Evolutionary conservation across 1,140 invertebrate genomes (phyloP).

Genomic region (Leptopilina boulardi): DNA sequence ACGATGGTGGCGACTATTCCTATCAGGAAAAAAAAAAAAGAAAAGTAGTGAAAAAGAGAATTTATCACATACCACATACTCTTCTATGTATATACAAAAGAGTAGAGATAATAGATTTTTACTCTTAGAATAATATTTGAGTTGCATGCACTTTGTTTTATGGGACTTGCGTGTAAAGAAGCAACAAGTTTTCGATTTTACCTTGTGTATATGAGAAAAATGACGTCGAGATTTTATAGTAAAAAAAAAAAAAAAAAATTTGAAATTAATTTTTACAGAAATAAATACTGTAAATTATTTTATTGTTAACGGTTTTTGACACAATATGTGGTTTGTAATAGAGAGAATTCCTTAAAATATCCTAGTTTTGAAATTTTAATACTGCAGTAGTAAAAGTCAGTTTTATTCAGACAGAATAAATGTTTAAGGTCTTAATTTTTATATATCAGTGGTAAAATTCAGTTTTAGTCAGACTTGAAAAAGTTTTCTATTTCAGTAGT

Average conservation of each 20-base stretch:
- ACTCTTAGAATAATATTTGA: slow-evolving; percentile 30
- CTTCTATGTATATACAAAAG: background rate
- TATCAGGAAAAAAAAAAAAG: slow-evolving; percentile 3
- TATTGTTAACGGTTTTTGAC: too few species aligned
- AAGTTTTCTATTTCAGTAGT: too few species aligned
- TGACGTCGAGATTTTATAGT: background rate
- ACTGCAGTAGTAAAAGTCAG: background rate
- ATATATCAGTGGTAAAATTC: background rate
- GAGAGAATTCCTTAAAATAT: too few species aligned
- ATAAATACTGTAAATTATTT: background rate
- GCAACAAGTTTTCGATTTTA: slow-evolving; percentile 5
- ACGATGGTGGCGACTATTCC: slow-evolving; percentile 21
- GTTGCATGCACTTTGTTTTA: slow-evolving; percentile 23
- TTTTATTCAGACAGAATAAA: background rate
- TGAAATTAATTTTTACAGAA: background rate
- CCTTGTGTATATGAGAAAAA: background rate
- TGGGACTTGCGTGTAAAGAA: slow-evolving; percentile 29
- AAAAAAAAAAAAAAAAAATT: background rate
- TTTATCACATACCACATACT: background rate
- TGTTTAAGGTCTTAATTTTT: too few species aligned
- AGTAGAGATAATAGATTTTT: slow-evolving; percentile 24
- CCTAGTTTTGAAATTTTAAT: too few species aligned
- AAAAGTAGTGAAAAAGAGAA: background rate
- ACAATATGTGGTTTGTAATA: too few species aligned
- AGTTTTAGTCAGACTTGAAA: too few species aligned